Conservation (phyloP, 1,140 invertebrate species). For the Nasonia longicornis region DNA sequence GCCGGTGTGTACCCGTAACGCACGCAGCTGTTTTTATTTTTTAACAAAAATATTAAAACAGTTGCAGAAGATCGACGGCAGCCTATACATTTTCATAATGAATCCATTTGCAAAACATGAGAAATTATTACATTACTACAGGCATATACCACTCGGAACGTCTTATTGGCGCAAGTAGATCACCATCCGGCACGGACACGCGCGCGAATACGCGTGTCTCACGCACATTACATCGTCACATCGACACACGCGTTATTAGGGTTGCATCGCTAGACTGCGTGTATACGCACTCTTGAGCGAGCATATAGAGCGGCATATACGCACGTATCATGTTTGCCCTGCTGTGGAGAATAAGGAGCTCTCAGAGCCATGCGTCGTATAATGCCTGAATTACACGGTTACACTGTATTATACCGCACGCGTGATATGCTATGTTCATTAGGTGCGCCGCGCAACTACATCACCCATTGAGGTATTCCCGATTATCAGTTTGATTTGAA, state of each 20-base stretch:
- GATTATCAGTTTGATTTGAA: too few species aligned
- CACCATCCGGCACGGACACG: not conserved
- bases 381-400: too few species aligned
- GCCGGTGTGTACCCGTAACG: not conserved
- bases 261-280: constrained; percentile 55
- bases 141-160: too few species aligned
- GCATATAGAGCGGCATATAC: constrained; percentile 44
- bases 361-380: not conserved
- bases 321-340: not conserved
- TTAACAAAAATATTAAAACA: too few species aligned
- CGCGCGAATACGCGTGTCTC: constrained; percentile 49
- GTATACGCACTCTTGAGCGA: not conserved
- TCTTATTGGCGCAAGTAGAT: too few species aligned
- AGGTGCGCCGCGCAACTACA: not conserved
- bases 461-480: not conserved
- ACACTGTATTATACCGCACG: too few species aligned
- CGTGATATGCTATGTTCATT: not conserved
- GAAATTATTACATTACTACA: too few species aligned
- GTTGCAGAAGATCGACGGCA: too few species aligned
- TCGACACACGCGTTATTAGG: constrained; percentile 65
- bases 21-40: too few species aligned
- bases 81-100: too few species aligned
- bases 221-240: constrained; percentile 62
- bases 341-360: not conserved
- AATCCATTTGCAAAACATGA: too few species aligned